Conservation (phyloP, 2,888 invertebrate genomes). For the Thymelicus lineola region DNA sequence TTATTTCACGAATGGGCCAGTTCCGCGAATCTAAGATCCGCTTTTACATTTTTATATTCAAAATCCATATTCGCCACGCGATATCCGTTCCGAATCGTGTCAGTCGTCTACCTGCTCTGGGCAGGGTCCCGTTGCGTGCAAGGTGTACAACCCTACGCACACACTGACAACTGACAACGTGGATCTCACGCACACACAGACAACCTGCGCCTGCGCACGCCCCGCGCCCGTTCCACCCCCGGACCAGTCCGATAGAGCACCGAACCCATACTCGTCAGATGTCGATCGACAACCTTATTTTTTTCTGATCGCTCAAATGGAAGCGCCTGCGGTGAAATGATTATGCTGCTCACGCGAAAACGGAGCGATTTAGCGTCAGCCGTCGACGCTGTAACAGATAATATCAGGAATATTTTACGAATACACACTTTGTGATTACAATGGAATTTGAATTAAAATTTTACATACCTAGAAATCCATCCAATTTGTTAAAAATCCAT, state of each 20-base stretch:
- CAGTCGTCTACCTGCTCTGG: slow-evolving; percentile 79
- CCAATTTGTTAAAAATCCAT: too few relatives aligned
- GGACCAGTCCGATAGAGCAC: slow-evolving; percentile 64
- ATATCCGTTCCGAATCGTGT: slow-evolving; percentile 75
- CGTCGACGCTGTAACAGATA: not conserved
- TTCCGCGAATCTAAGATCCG: slow-evolving; percentile 43
- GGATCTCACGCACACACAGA: slow-evolving; percentile 42
- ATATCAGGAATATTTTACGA: too few relatives aligned
- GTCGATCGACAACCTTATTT: slow-evolving; percentile 74
- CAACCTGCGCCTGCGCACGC: slow-evolving; percentile 58
- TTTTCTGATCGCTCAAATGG: slow-evolving; percentile 50
- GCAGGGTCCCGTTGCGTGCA: slow-evolving; percentile 80
- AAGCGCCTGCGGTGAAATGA: slow-evolving; percentile 21
- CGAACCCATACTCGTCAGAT: slow-evolving; percentile 75
- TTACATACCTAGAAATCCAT: too few relatives aligned
- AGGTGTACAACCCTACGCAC: slow-evolving; percentile 65
- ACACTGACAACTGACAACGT: slow-evolving; percentile 49
- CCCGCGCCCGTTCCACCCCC: slow-evolving; percentile 52
- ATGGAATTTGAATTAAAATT: too few relatives aligned
- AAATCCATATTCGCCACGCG: slow-evolving; percentile 71
- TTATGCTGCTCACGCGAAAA: slow-evolving; percentile 30
- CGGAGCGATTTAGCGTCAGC: slow-evolving; percentile 10
- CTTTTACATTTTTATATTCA: slow-evolving; percentile 39
- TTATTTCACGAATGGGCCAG: slow-evolving; percentile 36
- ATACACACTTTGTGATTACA: too few relatives aligned